phyloP scores from a whole-genome alignment of 2,797 vertebrate genomes.

The Crocodylus rhombifer region DNA sequence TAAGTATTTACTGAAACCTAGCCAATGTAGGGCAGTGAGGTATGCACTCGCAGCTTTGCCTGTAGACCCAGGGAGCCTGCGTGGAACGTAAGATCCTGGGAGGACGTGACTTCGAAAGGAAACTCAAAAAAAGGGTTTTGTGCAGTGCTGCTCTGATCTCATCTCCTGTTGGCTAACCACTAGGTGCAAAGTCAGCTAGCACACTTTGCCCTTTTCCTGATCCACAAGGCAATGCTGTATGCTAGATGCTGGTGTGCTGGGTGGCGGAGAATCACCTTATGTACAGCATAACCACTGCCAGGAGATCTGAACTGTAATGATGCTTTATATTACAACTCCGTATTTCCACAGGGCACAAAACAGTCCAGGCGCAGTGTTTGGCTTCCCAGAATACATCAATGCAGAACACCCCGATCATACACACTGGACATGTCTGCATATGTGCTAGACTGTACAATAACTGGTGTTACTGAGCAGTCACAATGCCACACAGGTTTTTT shows the following conservation, averaged over 20 bases:
- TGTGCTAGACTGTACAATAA: no score
- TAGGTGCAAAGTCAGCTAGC: not conserved
- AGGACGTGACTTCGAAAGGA: not conserved
- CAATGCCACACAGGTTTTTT: no score
- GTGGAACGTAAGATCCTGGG: not conserved
- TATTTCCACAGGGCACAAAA: no score
- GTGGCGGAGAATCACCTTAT: not conserved
- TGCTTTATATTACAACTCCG: no score
- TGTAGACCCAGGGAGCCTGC: not conserved
- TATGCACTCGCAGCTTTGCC: not conserved
- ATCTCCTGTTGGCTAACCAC: not conserved
- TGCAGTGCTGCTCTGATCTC: not conserved
- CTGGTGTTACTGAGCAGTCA: no score
- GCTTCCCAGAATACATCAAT: no score
- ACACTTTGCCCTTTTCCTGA: not conserved
- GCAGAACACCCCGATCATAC: no score
- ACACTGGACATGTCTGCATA: no score
- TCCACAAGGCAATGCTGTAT: not conserved
- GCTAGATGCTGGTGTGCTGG: not conserved
- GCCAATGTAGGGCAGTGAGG: not conserved
- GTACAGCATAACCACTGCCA: not conserved
- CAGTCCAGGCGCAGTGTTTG: no score
- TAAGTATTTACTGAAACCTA: not conserved
- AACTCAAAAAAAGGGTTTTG: not conserved
- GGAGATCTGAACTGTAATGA: no score